These are phyloP conservation scores for Drosophila nasuta DNA, from an alignment of 1,140 invertebrate genomes.

Conservation along the genomic window DNA sequence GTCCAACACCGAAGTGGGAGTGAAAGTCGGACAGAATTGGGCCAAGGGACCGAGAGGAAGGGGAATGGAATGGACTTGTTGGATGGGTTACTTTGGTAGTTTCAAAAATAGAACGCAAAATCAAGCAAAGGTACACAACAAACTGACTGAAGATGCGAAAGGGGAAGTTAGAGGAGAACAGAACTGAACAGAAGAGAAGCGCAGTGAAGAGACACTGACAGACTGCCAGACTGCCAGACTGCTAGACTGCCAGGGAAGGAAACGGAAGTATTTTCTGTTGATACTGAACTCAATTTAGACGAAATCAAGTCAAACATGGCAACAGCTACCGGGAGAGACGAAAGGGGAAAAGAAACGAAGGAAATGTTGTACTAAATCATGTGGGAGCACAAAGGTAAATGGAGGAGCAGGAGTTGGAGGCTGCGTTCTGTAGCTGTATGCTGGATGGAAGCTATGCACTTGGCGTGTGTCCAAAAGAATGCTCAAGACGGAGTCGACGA, in stretches of 20 bases:
- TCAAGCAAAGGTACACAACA: conserved; percentile 72
- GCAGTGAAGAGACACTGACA: conserved; percentile 40
- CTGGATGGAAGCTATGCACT: conserved; percentile 40
- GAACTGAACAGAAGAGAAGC: not conserved
- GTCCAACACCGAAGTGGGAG: conserved; percentile 50
- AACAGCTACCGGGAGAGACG: conserved; percentile 46
- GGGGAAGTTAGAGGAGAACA: not conserved
- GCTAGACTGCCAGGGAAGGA: conserved; percentile 54
- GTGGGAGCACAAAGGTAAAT: conserved; percentile 73
- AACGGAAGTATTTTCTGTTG: conserved; percentile 83
- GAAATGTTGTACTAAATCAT: conserved; percentile 79
- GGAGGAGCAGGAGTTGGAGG: conserved; percentile 3
- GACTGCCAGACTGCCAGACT: conserved; percentile 45
- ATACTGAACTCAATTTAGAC: conserved; percentile 83
- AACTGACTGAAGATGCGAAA: conserved; percentile 16
- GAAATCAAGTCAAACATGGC: conserved; percentile 83
- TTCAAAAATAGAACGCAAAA: conserved; percentile 55
- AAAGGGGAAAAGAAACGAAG: conserved; percentile 26
- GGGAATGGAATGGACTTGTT: conserved; percentile 38
- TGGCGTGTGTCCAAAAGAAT: conserved; percentile 64
- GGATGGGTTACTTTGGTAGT: conserved; percentile 39
- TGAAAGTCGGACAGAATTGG: conserved; percentile 27
- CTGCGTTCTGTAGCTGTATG: not conserved
- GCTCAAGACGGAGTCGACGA: conserved; percentile 65
- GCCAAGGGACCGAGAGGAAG: not conserved